These are phyloP conservation scores for Aphidius colemani DNA, from an alignment of 2,888 invertebrate species.

Conservation along the genomic window DNA sequence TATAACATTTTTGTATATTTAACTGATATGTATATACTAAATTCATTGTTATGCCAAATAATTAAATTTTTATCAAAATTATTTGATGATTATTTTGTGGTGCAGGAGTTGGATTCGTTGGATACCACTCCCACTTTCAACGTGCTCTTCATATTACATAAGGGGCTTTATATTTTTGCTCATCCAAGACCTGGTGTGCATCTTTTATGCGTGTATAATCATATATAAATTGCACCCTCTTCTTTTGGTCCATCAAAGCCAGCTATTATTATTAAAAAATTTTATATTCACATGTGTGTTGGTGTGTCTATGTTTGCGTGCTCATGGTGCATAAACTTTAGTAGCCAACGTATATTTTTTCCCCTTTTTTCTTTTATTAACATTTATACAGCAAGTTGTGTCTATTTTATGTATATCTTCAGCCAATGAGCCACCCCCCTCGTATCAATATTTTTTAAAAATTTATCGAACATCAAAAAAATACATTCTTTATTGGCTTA, in stretches of 20 bases:
- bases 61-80: no score
- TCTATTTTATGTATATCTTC: background rate
- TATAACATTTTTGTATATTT: conserved; percentile 14
- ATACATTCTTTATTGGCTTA: no score
- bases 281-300: background rate
- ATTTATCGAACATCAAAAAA: no score
- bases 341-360: conserved; percentile 21
- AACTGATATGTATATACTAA: conserved; percentile 19
- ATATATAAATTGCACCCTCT: conserved; percentile 2
- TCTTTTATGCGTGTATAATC: conserved; percentile 10
- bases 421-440: no score
- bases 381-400: background rate
- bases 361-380: conserved; percentile 3
- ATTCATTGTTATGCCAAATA: background rate
- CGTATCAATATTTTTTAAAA: no score
- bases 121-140: conserved; percentile 29
- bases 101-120: background rate
- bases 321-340: conserved; percentile 31
- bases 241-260: background rate
- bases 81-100: background rate
- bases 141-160: conserved; percentile 15
- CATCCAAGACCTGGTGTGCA: conserved; percentile 9
- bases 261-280: background rate
- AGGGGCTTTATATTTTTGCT: conserved; percentile 1
- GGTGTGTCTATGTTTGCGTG: conserved; percentile 35